Conservation (phyloP, 1,140 invertebrate species). For the Zaprionus davidi region DNA sequence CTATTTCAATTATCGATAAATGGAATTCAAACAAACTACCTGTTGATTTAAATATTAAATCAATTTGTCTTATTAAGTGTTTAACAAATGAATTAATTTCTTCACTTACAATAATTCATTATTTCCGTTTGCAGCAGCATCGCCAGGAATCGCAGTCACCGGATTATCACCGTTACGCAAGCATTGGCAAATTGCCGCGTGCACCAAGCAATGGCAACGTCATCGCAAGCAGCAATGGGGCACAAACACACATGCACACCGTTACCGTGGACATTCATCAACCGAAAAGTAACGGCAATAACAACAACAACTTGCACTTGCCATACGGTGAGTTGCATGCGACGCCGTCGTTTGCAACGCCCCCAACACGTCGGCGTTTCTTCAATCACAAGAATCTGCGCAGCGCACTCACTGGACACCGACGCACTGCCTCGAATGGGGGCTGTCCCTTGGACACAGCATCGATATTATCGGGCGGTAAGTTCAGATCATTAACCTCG, state of each 20-base stretch:
- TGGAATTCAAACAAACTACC: background rate
- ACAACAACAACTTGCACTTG: slow-evolving; percentile 84
- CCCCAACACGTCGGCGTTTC: slow-evolving; percentile 91
- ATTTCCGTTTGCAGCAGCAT: slow-evolving; percentile 70
- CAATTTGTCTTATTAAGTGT: background rate
- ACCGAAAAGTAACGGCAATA: slow-evolving; percentile 40
- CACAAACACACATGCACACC: slow-evolving; percentile 61
- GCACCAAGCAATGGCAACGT: slow-evolving; percentile 30
- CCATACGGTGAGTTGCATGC: slow-evolving; percentile 70
- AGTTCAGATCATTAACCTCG: slow-evolving; percentile 41
- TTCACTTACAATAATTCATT: background rate
- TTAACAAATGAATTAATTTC: slow-evolving; percentile 3
- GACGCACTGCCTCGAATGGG: slow-evolving; percentile 81
- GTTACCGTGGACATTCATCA: slow-evolving; percentile 79
- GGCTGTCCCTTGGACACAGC: slow-evolving; percentile 79
- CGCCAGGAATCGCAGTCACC: slow-evolving; percentile 83
- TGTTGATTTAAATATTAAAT: background rate
- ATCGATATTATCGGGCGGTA: slow-evolving; percentile 73
- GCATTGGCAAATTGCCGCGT: slow-evolving; percentile 82
- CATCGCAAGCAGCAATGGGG: slow-evolving; percentile 40
- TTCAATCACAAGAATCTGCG: slow-evolving; percentile 90
- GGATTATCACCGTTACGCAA: slow-evolving; percentile 82
- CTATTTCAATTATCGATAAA: background rate
- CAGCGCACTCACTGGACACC: slow-evolving; percentile 87
- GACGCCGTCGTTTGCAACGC: slow-evolving; percentile 88